Conservation (phyloP, 2,888 invertebrate species). For the Dolichomitus sp. region DNA sequence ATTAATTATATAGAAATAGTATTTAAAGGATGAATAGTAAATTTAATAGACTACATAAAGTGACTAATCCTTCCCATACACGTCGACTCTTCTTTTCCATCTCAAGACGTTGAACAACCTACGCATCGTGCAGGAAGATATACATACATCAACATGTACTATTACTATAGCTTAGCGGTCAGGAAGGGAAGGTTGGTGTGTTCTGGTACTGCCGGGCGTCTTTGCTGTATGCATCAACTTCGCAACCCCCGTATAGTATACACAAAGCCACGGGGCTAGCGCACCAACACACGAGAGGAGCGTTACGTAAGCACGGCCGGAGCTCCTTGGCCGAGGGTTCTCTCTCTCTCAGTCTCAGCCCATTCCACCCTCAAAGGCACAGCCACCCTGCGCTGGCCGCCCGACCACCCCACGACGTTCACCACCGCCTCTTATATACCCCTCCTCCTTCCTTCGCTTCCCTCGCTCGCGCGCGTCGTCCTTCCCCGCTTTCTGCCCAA, state of each 20-base stretch:
- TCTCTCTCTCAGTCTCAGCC: conserved; percentile 50
- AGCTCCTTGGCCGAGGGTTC: conserved; percentile 80
- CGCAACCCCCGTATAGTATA: conserved; percentile 50
- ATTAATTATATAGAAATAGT: too few species aligned
- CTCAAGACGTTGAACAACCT: conserved; percentile 4
- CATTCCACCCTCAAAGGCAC: conserved; percentile 58
- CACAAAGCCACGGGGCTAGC: conserved; percentile 66
- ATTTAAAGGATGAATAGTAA: too few species aligned
- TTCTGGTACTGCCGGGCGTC: conserved; percentile 59
- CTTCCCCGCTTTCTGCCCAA: conserved; percentile 81
- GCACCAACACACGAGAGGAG: conserved; percentile 67
- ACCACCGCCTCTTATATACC: conserved; percentile 59
- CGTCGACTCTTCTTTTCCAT: not conserved
- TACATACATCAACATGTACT: not conserved
- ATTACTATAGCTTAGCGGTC: conserved; percentile 49
- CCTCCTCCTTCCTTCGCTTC: conserved; percentile 68
- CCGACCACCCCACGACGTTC: conserved; percentile 66
- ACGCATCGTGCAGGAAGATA: not conserved
- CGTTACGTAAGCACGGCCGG: conserved; percentile 82
- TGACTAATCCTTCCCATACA: not conserved
- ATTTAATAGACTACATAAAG: not conserved
- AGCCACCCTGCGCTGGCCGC: conserved; percentile 63
- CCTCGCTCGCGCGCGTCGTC: conserved; percentile 56
- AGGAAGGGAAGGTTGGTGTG: conserved; percentile 50
- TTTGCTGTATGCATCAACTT: conserved; percentile 62